A percentile compares a stretch with the other conserved stretches of the same genome.
These are phyloP conservation scores for Dynastes tityus DNA, from an alignment of 2,888 invertebrate genomes.

Conservation along the genomic window DNA sequence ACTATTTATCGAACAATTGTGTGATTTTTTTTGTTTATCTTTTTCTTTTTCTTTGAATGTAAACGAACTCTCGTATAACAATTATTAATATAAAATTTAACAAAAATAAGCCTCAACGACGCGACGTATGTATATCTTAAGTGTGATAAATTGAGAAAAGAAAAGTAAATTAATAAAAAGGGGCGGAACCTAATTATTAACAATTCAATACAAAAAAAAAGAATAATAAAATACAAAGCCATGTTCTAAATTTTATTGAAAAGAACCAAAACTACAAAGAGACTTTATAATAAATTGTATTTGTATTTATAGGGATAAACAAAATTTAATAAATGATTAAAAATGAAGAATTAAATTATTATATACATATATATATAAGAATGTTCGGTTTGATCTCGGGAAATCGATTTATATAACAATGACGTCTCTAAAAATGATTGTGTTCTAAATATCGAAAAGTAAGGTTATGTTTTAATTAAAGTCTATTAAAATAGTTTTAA, in stretches of 20 bases:
- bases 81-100: slow-evolving; percentile 19
- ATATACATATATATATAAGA: background rate
- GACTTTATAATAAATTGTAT: slow-evolving; percentile 63
- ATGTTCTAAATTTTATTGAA: slow-evolving; percentile 70
- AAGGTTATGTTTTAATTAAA: background rate
- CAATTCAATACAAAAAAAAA: slow-evolving; percentile 25
- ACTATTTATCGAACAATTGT: too few species aligned
- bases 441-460: background rate
- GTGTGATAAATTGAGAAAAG: slow-evolving; percentile 50
- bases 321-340: slow-evolving; percentile 1
- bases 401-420: slow-evolving; percentile 25
- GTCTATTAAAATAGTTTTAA: background rate
- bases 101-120: slow-evolving; percentile 50
- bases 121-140: slow-evolving; percentile 47
- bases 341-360: slow-evolving; percentile 6
- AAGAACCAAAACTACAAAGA: slow-evolving; percentile 70
- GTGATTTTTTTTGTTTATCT: too few species aligned
- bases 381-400: slow-evolving; percentile 20
- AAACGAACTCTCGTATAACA: background rate
- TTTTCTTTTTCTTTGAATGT: too few species aligned
- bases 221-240: slow-evolving; percentile 27
- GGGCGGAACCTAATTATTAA: background rate
- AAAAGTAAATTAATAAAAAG: slow-evolving; percentile 20
- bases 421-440: background rate
- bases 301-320: slow-evolving; percentile 55